A percentile compares a stretch with the other conserved stretches of the same genome.
These are phyloP conservation scores for Buphagus erythrorhynchus DNA, from an alignment of 2,797 vertebrate species.

Conservation along the genomic window DNA sequence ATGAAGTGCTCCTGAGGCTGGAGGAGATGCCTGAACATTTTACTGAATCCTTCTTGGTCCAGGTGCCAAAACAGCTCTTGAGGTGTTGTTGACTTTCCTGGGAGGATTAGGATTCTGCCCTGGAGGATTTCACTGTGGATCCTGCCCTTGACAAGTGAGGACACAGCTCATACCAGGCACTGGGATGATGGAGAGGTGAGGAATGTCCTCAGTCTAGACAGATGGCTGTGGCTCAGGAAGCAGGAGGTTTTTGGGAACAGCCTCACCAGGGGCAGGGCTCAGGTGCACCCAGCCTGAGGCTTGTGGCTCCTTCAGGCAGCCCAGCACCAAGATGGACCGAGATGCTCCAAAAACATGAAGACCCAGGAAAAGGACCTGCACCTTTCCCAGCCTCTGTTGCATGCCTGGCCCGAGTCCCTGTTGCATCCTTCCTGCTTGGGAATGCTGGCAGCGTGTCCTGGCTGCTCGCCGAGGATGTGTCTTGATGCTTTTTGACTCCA, in stretches of 20 bases:
- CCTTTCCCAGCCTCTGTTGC: background rate
- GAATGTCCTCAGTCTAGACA: constrained; percentile 43
- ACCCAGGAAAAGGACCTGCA: background rate
- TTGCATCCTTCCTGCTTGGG: background rate
- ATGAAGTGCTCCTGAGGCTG: background rate
- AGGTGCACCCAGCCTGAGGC: background rate
- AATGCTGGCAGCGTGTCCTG: background rate
- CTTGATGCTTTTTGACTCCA: background rate
- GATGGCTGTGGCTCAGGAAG: constrained; percentile 13
- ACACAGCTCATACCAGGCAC: background rate
- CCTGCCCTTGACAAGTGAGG: background rate
- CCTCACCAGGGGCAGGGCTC: background rate
- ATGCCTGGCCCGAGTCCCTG: background rate
- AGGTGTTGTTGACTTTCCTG: background rate
- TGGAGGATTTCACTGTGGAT: rapidly evolving
- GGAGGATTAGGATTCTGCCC: background rate
- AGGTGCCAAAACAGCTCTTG: background rate
- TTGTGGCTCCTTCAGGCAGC: background rate
- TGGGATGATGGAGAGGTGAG: background rate
- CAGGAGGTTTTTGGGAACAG: background rate
- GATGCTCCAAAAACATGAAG: background rate
- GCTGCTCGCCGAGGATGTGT: background rate
- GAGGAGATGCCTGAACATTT: background rate
- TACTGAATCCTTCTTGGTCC: rapidly evolving
- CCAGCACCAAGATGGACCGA: background rate